Evolutionary conservation across 1,140 invertebrate species (phyloP).

Genomic region (Penaeus indicus): DNA sequence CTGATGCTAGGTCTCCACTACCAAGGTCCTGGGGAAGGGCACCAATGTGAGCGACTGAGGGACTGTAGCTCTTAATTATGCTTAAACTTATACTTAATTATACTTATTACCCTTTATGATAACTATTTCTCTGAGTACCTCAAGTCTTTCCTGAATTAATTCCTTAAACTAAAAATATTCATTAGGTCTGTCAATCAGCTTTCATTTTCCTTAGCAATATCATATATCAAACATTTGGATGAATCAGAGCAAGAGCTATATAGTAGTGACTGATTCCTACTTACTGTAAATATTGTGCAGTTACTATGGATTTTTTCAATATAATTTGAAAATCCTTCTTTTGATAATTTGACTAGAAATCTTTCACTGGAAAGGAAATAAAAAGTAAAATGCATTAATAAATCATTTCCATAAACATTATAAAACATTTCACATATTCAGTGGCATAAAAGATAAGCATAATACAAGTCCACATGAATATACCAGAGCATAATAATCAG

Average conservation of each 20-base stretch:
- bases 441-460: slow-evolving; percentile 19
- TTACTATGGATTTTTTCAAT: slow-evolving; percentile 89
- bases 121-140: too few species aligned
- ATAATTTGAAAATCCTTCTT: slow-evolving; percentile 90
- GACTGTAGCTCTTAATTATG: not conserved
- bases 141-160: too few species aligned
- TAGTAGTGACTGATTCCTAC: slow-evolving; percentile 64
- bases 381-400: not conserved
- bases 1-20: slow-evolving; percentile 83
- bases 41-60: not conserved
- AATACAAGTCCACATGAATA: slow-evolving; percentile 5
- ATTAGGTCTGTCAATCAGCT: too few species aligned
- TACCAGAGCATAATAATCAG: too few species aligned
- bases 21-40: slow-evolving; percentile 76
- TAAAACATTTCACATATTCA: not conserved
- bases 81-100: not conserved
- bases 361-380: slow-evolving; percentile 79
- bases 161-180: too few species aligned
- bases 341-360: slow-evolving; percentile 88
- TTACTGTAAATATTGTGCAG: slow-evolving; percentile 89
- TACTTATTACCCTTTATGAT: too few species aligned
- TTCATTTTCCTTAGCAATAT: too few species aligned
- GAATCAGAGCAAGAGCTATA: too few species aligned
- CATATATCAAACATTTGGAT: too few species aligned
- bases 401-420: too few species aligned